Evolutionary conservation across 2,888 invertebrate species (phyloP).

Genomic region (Amphipoea lucens): DNA sequence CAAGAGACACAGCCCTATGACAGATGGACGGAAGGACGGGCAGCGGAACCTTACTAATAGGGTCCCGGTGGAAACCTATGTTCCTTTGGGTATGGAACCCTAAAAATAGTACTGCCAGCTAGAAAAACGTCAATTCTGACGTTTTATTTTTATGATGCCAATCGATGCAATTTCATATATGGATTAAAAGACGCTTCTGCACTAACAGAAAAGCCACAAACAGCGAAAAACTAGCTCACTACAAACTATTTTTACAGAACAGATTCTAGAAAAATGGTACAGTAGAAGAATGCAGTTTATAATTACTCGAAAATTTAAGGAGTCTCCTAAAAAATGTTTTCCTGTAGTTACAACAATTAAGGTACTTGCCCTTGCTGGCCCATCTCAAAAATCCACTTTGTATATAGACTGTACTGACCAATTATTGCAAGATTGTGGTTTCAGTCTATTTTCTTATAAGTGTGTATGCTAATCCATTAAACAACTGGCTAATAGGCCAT

Average conservation of each 20-base stretch:
- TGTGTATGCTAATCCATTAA: background rate
- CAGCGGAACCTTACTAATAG: background rate
- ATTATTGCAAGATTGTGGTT: background rate
- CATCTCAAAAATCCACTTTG: background rate
- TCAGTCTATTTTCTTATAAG: background rate
- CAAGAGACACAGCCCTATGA: background rate
- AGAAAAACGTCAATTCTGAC: background rate
- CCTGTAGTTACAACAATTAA: background rate
- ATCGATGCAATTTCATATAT: background rate
- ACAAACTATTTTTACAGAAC: background rate
- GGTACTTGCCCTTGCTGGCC: background rate
- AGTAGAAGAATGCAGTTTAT: background rate
- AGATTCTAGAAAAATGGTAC: background rate
- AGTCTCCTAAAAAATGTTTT: background rate
- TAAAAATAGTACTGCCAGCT: background rate
- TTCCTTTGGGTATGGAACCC: background rate
- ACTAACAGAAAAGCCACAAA: too few species aligned
- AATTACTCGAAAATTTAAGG: background rate
- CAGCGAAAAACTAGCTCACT: background rate
- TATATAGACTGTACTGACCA: background rate
- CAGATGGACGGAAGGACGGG: background rate
- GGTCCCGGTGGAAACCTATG: background rate
- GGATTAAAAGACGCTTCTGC: background rate
- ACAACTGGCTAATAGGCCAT: background rate
- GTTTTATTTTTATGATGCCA: background rate